phyloP scores from a whole-genome alignment of 2,113 vertebrate species.

The Ciconia boyciana region DNA sequence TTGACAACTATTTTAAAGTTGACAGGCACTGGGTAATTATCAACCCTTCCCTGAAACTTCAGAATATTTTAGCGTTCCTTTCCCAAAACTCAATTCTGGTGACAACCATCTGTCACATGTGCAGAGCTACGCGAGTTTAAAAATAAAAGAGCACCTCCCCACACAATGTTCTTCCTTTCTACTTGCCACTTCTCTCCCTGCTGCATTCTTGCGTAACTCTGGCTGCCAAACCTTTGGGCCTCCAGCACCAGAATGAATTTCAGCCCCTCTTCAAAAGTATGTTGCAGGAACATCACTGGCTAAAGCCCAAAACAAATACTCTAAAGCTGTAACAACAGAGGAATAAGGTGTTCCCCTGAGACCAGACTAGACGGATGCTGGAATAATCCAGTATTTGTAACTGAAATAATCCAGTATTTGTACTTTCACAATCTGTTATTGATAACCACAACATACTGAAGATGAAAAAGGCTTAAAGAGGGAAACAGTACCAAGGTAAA shows the following conservation, averaged over 20 bases:
- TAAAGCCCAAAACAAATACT: background rate
- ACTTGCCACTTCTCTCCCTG: conserved; percentile 3
- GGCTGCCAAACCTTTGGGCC: background rate
- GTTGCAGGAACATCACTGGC: background rate
- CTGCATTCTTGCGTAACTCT: conserved; percentile 7
- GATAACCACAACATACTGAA: background rate
- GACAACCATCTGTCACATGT: conserved; percentile 63
- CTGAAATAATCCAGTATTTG: background rate
- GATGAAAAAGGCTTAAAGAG: background rate
- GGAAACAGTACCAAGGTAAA: background rate
- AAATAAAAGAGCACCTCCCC: conserved; percentile 55
- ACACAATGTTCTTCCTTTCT: conserved; percentile 32
- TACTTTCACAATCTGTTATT: background rate
- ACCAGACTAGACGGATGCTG: background rate
- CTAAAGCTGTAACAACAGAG: background rate
- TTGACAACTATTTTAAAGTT: conserved; percentile 60
- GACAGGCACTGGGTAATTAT: conserved; percentile 61
- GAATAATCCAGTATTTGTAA: background rate
- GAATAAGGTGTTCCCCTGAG: background rate
- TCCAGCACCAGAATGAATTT: background rate
- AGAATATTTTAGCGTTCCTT: conserved; percentile 31
- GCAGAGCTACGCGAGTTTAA: conserved; percentile 22
- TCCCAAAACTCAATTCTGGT: conserved; percentile 38
- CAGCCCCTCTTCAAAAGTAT: background rate
- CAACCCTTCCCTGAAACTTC: conserved; percentile 36